Evolutionary conservation across 2,797 vertebrate genomes (phyloP), one percentile per base, ranked within the genome.

Genomic region (Pseudochaenichthys georgianus): DNA sequence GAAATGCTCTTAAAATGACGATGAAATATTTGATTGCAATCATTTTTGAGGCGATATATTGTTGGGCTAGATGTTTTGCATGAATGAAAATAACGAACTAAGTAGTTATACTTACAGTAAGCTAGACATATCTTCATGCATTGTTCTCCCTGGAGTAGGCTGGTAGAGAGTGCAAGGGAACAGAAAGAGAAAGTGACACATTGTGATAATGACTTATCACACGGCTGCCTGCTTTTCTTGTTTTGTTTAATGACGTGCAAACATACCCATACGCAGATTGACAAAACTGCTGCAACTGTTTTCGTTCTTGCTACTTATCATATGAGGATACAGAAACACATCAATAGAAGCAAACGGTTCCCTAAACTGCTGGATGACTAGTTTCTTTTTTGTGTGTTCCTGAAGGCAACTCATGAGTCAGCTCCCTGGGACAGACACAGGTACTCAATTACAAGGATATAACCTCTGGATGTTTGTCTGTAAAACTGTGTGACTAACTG

Each of bases 401-500:
- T 74, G 54, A 82, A 94, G 93, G 84, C 53, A 28, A 71, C 58
- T 59, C 82, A 80, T 41, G 89, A 89, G 55, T 88, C 93, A 41
- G 11, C 85, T 41, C 71, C 89, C 75, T 92, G 89, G 92, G 88
- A 90, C 19, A 86, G 80, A 85, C 80, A 85, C 70, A 94, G 93
- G 93, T 93, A 93, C 45, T 52, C 0, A 0, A 64, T 57, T 55
- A 41, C 31, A 63, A 74, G 12, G 28, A 48, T 47, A 45, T 55
- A 34, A n/a, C 46, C 17, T 77, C 38, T 55, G 12, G 6, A 10
- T 64, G 60, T 59, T 60, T 68, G 48, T 62, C 45, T 71, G 62
- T 73, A 47, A 66, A 66, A 51, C 41, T 66, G 76, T 63, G 58
- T 80, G 16, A 71, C 12, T 77, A 42, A 81, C 45, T 38, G 34